Conservation (phyloP, 2,888 invertebrate genomes). For the Melipona beecheii region DNA sequence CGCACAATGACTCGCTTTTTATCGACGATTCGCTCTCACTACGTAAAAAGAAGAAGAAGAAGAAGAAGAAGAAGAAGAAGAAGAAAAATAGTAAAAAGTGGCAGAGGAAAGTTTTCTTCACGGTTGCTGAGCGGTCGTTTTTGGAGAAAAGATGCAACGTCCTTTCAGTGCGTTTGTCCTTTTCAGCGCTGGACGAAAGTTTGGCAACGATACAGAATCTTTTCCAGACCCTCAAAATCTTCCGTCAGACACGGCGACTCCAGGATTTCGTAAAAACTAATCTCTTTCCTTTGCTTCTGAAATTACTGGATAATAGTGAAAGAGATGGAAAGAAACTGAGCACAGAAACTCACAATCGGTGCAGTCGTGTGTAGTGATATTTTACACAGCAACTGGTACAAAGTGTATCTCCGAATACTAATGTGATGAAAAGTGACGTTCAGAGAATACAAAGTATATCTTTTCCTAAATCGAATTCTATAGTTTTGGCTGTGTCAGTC, state of each 20-base stretch:
- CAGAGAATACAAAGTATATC: background rate
- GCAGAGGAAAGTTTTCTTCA: too few species aligned
- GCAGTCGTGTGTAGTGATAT: background rate
- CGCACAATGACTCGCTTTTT: background rate
- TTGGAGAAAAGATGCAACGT: too few species aligned
- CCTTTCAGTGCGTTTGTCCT: background rate
- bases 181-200: background rate
- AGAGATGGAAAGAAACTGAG: background rate
- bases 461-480: background rate
- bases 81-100: background rate
- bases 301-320: background rate
- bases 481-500: background rate
- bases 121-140: background rate
- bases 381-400: background rate
- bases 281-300: background rate
- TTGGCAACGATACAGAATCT: background rate
- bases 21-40: too few species aligned
- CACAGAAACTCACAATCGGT: background rate
- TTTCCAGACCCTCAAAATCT: background rate
- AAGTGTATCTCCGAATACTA: background rate
- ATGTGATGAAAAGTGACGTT: background rate
- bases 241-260: background rate
- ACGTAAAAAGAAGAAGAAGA: background rate
- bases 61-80: too few species aligned
- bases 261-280: background rate